A percentile compares a stretch with the other conserved stretches of the same genome.
phyloP scores from a whole-genome alignment of 2,113 vertebrate genomes.

The Eupsittula cactorum region DNA sequence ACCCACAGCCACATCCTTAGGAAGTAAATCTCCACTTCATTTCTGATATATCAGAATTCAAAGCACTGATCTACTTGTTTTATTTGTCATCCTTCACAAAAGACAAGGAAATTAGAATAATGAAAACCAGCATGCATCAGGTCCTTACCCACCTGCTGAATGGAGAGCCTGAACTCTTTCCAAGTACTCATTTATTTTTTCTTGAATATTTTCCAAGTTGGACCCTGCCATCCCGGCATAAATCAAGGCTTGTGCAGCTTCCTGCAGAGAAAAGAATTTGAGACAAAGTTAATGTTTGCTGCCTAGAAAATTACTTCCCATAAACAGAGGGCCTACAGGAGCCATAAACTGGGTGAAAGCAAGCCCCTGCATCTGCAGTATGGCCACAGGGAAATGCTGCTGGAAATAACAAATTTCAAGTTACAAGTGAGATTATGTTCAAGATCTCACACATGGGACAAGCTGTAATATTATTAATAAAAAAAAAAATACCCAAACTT shows the following conservation, averaged over 20 bases:
- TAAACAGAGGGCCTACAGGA: neutral
- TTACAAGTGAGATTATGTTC: neutral
- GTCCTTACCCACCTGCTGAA: conserved; percentile 81
- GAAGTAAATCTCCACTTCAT: neutral
- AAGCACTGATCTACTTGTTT: neutral
- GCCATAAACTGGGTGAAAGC: neutral
- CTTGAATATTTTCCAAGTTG: conserved; percentile 92
- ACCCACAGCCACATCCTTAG: neutral
- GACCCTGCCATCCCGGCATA: conserved; percentile 97
- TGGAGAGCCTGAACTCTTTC: conserved; percentile 93
- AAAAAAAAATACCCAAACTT: neutral
- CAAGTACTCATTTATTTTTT: conserved; percentile 94
- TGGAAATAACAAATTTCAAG: neutral
- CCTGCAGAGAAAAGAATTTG: conserved; percentile 65
- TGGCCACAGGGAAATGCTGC: neutral
- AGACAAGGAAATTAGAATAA: neutral
- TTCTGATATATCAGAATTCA: neutral
- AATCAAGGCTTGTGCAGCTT: conserved; percentile 96
- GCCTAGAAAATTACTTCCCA: neutral
- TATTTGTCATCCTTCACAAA: neutral
- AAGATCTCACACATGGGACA: neutral
- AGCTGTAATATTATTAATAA: neutral
- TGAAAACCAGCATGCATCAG: neutral
- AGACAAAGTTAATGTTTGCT: neutral
- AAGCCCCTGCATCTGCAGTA: neutral